Conservation (phyloP, 2,797 vertebrate genomes). For the Gymnoscopelus braueri region DNA sequence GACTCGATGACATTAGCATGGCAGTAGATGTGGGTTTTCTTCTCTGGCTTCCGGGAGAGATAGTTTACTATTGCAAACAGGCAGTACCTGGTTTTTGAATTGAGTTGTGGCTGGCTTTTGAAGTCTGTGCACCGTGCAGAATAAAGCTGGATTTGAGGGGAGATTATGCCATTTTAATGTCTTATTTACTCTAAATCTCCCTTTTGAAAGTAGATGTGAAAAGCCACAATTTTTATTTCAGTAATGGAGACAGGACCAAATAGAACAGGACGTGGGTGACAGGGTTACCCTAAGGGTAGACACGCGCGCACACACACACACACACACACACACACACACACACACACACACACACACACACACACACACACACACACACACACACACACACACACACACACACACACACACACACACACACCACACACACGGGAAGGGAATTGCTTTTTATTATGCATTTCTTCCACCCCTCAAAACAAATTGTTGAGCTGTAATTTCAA, state of each 20-base stretch:
- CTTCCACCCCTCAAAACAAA: conserved; percentile 31
- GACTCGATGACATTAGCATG: conserved; percentile 7
- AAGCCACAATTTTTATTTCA: conserved; percentile 10
- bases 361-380: too few species aligned
- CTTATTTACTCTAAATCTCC: background rate
- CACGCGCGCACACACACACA: too few species aligned
- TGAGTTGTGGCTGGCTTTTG: background rate
- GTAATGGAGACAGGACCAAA: background rate
- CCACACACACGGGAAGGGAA: background rate
- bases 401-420: background rate
- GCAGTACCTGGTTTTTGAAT: conserved; percentile 11
- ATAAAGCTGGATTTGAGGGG: background rate
- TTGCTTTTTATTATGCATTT: conserved; percentile 38
- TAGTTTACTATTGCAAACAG: conserved; percentile 8
- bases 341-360: too few species aligned
- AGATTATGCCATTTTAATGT: conserved; percentile 3
- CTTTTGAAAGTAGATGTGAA: conserved; percentile 11
- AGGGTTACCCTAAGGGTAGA: background rate
- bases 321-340: too few species aligned
- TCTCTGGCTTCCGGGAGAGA: conserved; percentile 21
- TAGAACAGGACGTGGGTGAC: background rate
- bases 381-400: background rate
- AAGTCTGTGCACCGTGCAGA: background rate
- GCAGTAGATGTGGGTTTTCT: conserved; percentile 20
- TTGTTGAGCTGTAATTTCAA: conserved; percentile 54